Conservation (phyloP, 2,113 vertebrate species). For the Brevimyrus niger region DNA sequence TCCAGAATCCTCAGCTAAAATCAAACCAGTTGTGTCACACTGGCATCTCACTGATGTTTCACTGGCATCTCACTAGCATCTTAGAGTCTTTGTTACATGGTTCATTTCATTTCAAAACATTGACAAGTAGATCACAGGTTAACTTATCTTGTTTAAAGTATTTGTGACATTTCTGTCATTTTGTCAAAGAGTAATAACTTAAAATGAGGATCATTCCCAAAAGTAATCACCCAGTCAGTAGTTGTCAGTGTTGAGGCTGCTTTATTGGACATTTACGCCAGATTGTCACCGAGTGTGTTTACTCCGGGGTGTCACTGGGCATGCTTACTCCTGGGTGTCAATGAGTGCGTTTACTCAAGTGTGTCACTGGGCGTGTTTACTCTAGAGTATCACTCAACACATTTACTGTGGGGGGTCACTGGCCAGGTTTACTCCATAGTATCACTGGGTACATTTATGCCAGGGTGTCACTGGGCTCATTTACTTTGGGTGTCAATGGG, state of each 20-base stretch:
- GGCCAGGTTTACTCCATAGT: background rate
- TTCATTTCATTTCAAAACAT: background rate
- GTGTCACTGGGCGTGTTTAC: background rate
- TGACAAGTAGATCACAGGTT: background rate
- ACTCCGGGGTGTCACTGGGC: background rate
- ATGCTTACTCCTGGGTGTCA: background rate
- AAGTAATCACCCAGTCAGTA: background rate
- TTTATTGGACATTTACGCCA: background rate
- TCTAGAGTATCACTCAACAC: background rate
- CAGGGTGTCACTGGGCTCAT: background rate
- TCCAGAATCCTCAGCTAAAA: background rate
- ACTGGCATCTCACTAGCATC: background rate
- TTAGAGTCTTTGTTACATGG: background rate
- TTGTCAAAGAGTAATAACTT: background rate
- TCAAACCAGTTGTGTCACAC: background rate
- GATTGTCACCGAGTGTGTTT: background rate
- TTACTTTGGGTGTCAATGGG: background rate
- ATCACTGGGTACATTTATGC: background rate
- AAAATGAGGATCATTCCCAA: background rate
- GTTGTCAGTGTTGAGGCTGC: background rate
- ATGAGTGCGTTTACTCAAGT: accelerated
- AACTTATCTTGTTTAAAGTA: background rate
- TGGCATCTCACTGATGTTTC: background rate
- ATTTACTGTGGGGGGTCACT: background rate
- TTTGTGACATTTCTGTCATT: background rate